Conservation (phyloP, 2,888 invertebrate genomes). For the Sphaeridia pumilis region DNA sequence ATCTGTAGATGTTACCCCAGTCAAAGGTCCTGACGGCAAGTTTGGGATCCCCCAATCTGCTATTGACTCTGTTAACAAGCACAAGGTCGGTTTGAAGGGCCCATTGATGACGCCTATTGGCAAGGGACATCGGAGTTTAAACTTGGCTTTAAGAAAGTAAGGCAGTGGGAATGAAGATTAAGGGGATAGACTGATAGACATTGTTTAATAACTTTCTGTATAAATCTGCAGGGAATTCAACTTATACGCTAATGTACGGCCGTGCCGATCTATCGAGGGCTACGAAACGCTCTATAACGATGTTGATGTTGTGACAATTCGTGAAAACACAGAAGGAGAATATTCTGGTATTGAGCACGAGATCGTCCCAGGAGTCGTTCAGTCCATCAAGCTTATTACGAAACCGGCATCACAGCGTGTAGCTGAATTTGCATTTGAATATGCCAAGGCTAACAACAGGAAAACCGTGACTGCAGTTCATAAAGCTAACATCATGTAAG, state of each 20-base stretch:
- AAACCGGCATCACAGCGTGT: slow-evolving; percentile 91
- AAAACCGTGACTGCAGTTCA: slow-evolving; percentile 96
- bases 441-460: slow-evolving; percentile 73
- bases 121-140: slow-evolving; percentile 96
- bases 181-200: neutral
- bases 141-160: slow-evolving; percentile 88
- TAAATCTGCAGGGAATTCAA: slow-evolving; percentile 65
- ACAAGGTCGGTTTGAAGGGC: slow-evolving; percentile 95
- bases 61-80: slow-evolving; percentile 91
- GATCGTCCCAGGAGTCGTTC: slow-evolving; percentile 97
- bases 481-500: slow-evolving; percentile 97
- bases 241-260: slow-evolving; percentile 93
- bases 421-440: slow-evolving; percentile 95
- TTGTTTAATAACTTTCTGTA: neutral
- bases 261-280: slow-evolving; percentile 91
- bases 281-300: slow-evolving; percentile 94
- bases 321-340: slow-evolving; percentile 99
- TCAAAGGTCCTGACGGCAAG: slow-evolving; percentile 86
- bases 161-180: slow-evolving; percentile 33
- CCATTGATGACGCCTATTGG: slow-evolving; percentile 98
- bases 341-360: slow-evolving; percentile 99
- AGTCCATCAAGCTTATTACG: slow-evolving; percentile 98
- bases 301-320: slow-evolving; percentile 97
- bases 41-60: slow-evolving; percentile 94
- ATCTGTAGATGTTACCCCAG: slow-evolving; percentile 95